Percentiles rank a stretch among this genome's conserved stretches.
These are phyloP conservation scores for Danaus chrysippus DNA, from an alignment of 2,888 invertebrate genomes.

Conservation along the genomic window DNA sequence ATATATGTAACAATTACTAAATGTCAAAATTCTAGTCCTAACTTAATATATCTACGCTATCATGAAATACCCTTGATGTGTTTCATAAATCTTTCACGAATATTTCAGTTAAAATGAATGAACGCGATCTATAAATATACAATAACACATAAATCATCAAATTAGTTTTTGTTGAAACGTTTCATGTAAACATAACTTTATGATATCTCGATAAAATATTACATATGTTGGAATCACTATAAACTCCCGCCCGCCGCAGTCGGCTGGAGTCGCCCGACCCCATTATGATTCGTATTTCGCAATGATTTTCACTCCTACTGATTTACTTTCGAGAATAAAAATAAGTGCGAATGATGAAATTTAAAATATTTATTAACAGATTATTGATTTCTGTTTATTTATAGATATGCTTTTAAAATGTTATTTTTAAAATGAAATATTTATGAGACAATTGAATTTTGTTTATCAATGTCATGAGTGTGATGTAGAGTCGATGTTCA, in stretches of 20 bases:
- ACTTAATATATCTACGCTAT: too few relatives aligned
- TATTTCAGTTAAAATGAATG: slow-evolving; percentile 1
- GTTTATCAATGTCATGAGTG: too few relatives aligned
- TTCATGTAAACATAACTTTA: slow-evolving; percentile 15
- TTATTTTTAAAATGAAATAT: neutral
- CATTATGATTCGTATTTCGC: slow-evolving; percentile 38
- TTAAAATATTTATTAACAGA: slow-evolving; percentile 7
- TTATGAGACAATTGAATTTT: neutral
- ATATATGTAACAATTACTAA: too few relatives aligned
- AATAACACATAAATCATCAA: slow-evolving; percentile 18
- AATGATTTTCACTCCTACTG: slow-evolving; percentile 36
- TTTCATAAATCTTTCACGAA: neutral
- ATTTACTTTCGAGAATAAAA: slow-evolving; percentile 15
- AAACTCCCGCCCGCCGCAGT: slow-evolving; percentile 22
- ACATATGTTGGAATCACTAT: slow-evolving; percentile 18
- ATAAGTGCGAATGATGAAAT: slow-evolving; percentile 14
- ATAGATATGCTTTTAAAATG: neutral
- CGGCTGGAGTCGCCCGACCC: slow-evolving; percentile 30
- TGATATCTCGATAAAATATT: slow-evolving; percentile 15
- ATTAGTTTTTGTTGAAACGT: slow-evolving; percentile 15
- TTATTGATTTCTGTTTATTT: slow-evolving; percentile 11
- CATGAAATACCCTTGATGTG: neutral
- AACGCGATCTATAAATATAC: slow-evolving; percentile 6
- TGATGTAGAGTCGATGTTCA: too few relatives aligned
- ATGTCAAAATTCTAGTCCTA: too few relatives aligned